Conservation (phyloP, 2,888 invertebrate genomes). For the Pharmacophagus antenor region DNA sequence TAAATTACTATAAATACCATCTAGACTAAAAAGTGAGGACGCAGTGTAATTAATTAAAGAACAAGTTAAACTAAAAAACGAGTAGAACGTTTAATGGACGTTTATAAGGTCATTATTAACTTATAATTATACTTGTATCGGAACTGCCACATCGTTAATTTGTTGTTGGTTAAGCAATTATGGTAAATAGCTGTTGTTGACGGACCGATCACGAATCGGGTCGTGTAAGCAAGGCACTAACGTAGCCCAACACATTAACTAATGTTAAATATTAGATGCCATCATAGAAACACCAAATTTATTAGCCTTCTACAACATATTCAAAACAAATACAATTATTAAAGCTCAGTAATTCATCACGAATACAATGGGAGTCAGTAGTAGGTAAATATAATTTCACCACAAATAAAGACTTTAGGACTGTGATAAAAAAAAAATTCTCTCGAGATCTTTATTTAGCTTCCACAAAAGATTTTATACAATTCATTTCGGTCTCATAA, state of each 20-base stretch:
- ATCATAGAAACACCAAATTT: conserved; percentile 53
- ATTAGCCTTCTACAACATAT: conserved; percentile 10
- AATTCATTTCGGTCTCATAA: conserved; percentile 75
- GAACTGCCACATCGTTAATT: conserved; percentile 72
- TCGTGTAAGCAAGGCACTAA: conserved; percentile 50
- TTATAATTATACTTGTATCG: conserved; percentile 55
- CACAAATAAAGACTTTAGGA: conserved; percentile 60
- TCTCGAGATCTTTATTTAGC: conserved; percentile 66
- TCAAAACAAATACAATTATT: conserved; percentile 23
- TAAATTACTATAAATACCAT: neutral
- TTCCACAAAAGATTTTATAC: conserved; percentile 73
- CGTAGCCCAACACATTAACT: conserved; percentile 63
- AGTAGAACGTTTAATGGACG: conserved; percentile 40
- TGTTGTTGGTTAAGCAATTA: conserved; percentile 67
- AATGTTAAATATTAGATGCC: conserved; percentile 65
- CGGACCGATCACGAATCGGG: conserved; percentile 50
- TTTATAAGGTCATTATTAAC: conserved; percentile 57
- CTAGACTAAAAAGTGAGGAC: neutral
- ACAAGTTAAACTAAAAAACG: conserved; percentile 19
- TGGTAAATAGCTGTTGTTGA: conserved; percentile 57
- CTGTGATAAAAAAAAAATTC: conserved; percentile 65
- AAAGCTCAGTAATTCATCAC: conserved; percentile 26
- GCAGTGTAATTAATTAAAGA: neutral
- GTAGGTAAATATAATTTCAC: conserved; percentile 55
- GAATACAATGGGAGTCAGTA: conserved; percentile 42